phyloP scores from a whole-genome alignment of 2,888 invertebrate genomes.

The Cecidostiba fungosa region DNA sequence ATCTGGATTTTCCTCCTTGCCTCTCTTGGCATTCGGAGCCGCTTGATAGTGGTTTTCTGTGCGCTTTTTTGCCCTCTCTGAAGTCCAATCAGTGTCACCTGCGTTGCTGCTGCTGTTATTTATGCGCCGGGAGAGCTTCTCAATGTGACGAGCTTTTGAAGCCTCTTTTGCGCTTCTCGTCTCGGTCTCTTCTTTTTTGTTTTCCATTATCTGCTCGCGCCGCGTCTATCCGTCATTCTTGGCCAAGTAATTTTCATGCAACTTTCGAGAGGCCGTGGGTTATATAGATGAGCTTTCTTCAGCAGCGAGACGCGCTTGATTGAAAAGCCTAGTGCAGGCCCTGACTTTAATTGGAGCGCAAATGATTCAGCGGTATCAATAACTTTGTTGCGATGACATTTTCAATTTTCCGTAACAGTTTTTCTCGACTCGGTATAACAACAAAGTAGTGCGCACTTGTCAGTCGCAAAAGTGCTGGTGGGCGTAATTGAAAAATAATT shows the following conservation, averaged over 20 bases:
- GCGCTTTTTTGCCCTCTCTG: not conserved
- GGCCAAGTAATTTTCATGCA: conserved; percentile 40
- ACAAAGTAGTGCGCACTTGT: not conserved
- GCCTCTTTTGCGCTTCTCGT: conserved; percentile 10
- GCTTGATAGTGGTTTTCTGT: conserved; percentile 8
- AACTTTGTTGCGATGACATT: not conserved
- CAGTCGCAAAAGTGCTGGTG: not conserved
- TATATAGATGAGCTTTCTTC: not conserved
- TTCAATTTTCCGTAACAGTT: not conserved
- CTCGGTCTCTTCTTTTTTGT: conserved; percentile 11
- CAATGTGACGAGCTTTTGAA: conserved; percentile 4
- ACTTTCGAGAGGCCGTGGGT: conserved; percentile 17
- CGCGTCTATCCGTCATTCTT: conserved; percentile 45
- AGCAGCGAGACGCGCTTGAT: conserved; percentile 13
- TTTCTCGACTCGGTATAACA: not conserved
- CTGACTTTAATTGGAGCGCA: not conserved
- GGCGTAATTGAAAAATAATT: not conserved
- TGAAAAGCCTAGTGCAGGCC: conserved; percentile 31
- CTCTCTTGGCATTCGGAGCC: not conserved
- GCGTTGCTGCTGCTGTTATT: conserved; percentile 36
- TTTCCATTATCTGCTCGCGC: conserved; percentile 54
- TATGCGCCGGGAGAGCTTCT: conserved; percentile 8
- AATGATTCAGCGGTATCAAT: not conserved
- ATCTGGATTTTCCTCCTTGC: conserved; percentile 29
- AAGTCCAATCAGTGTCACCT: conserved; percentile 58